Percentiles rank a stretch among this genome's conserved stretches.
Conservation (phyloP, 2,888 invertebrate genomes). For the Pelosia muscerda region DNA sequence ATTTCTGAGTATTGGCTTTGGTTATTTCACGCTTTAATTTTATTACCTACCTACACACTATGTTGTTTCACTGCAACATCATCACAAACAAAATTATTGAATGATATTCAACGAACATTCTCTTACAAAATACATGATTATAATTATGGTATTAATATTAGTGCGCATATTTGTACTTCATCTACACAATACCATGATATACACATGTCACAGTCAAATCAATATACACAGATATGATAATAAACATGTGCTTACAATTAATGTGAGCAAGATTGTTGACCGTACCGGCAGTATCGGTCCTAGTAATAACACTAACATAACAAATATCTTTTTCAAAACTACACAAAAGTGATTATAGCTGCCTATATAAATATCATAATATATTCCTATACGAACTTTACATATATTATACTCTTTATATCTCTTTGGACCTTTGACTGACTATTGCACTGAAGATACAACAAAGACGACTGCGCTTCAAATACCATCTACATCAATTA, state of each 20-base stretch:
- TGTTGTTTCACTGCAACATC: conserved; percentile 57
- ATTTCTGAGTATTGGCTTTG: conserved; percentile 76
- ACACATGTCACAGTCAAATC: conserved; percentile 48
- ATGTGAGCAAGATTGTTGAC: conserved; percentile 69
- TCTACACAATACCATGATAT: conserved; percentile 46
- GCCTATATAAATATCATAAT: conserved; percentile 41
- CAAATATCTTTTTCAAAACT: conserved; percentile 40
- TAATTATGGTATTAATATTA: conserved; percentile 49
- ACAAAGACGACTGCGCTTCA: conserved; percentile 26
- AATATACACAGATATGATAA: conserved; percentile 49
- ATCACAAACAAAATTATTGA: conserved; percentile 55
- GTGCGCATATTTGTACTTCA: conserved; percentile 70
- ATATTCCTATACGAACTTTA: conserved; percentile 23
- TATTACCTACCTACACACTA: conserved; percentile 67
- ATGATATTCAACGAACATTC: conserved; percentile 49
- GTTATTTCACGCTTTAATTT: conserved; percentile 77
- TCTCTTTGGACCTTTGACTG: conserved; percentile 29
- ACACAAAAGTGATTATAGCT: conserved; percentile 43
- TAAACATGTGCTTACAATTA: conserved; percentile 65
- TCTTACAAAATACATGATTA: conserved; percentile 48
- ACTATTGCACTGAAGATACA: conserved; percentile 22
- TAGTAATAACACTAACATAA: conserved; percentile 47
- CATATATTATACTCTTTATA: conserved; percentile 20
- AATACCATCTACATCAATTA: conserved; percentile 19
- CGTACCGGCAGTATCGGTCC: conserved; percentile 40